phyloP scores from a whole-genome alignment of 2,888 invertebrate species.

The Acrobasis consociella region DNA sequence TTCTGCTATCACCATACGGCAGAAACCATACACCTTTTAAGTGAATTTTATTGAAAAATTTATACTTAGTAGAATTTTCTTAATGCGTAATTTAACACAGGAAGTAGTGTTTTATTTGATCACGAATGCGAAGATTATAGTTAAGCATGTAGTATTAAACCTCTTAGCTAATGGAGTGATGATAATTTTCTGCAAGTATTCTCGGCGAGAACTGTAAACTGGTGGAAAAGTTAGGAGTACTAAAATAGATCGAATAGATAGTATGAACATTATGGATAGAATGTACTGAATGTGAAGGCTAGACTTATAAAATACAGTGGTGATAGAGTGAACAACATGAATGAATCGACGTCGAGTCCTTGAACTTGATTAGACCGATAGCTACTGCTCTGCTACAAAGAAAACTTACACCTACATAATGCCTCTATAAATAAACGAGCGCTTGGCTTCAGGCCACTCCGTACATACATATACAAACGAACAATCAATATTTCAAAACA shows the following conservation, averaged over 20 bases:
- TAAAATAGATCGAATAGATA: background rate
- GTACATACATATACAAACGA: constrained; percentile 41
- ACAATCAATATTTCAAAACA: constrained; percentile 28
- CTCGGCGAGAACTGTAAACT: no score
- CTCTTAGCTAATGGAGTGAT: no score
- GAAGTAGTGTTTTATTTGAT: no score
- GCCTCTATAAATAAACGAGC: constrained; percentile 49
- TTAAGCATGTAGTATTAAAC: no score
- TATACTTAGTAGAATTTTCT: no score
- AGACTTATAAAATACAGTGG: background rate
- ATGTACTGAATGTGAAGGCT: constrained; percentile 2
- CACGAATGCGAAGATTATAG: no score
- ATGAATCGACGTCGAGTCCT: constrained; percentile 32
- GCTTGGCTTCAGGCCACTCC: constrained; percentile 57
- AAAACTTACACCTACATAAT: constrained; percentile 43
- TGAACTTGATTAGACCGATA: constrained; percentile 40
- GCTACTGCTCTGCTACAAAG: constrained; percentile 21
- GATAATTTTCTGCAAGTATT: no score
- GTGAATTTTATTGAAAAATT: no score
- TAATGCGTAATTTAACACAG: no score
- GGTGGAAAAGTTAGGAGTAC: background rate
- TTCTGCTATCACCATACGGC: no score
- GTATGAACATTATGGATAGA: background rate
- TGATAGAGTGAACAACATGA: background rate
- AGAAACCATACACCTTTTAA: no score